Conservation (phyloP, 92 coral and sea anemone genomes). For the Actinernus sp. region DNA sequence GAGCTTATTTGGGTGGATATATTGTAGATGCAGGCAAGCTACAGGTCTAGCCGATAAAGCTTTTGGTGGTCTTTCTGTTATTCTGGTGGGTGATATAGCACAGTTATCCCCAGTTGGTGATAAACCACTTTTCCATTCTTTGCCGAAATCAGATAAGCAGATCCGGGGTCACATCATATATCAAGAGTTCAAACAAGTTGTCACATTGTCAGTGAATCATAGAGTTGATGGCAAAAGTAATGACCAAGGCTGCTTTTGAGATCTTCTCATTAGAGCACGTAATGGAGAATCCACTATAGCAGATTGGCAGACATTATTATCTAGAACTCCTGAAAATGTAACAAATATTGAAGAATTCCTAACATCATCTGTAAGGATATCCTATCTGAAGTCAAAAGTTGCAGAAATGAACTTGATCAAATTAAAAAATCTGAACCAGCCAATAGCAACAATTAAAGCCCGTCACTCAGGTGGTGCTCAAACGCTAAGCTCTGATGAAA, state of each 20-base stretch:
- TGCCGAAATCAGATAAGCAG: constrained; percentile 61
- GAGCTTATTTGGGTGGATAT: constrained; percentile 35
- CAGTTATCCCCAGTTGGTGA: constrained; percentile 73
- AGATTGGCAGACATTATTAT: constrained; percentile 60
- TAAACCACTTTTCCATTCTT: constrained; percentile 56
- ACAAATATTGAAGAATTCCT: constrained; percentile 25
- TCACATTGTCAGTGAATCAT: constrained; percentile 70
- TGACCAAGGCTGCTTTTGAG: constrained; percentile 50
- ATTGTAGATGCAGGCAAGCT: constrained; percentile 57
- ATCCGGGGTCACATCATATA: constrained; percentile 59
- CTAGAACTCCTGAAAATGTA: constrained; percentile 53
- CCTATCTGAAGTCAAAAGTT: constrained; percentile 42
- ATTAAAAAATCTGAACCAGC: too few relatives aligned
- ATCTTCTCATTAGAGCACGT: constrained; percentile 55
- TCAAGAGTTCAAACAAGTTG: constrained; percentile 64
- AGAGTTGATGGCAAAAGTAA: constrained; percentile 57
- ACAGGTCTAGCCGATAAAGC: constrained; percentile 37
- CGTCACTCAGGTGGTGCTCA: too few relatives aligned
- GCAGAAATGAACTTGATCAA: constrained; percentile 69
- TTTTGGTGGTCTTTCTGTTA: constrained; percentile 68
- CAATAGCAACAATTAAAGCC: too few relatives aligned
- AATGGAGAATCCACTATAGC: constrained; percentile 66
- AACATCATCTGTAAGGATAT: constrained; percentile 45
- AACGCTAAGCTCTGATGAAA: too few relatives aligned
- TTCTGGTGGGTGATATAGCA: constrained; percentile 70